phyloP scores from a whole-genome alignment of 2,113 vertebrate species.

The Chloebia gouldiae region DNA sequence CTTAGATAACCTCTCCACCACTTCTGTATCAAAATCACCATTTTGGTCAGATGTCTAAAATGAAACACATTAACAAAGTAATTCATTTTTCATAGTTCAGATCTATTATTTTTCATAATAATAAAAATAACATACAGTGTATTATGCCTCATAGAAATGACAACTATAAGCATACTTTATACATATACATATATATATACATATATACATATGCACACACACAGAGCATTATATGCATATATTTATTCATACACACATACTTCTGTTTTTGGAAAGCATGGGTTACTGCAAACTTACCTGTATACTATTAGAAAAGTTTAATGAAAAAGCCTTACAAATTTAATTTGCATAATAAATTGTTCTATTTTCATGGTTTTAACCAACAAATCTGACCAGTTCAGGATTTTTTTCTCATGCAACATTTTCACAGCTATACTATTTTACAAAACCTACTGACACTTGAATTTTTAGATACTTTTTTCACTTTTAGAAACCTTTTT shows the following conservation, averaged over 20 bases:
- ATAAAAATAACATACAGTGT: background rate
- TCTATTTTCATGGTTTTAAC: background rate
- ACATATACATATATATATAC: background rate
- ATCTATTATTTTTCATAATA: background rate
- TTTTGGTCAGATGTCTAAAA: slow-evolving; percentile 82
- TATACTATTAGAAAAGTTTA: background rate
- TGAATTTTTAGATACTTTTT: background rate
- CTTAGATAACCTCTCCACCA: slow-evolving; percentile 86
- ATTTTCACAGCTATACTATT: background rate
- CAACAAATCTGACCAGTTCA: background rate
- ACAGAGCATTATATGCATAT: background rate
- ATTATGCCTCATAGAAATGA: background rate
- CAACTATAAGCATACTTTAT: background rate
- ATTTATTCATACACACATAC: background rate
- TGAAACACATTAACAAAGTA: slow-evolving; percentile 46
- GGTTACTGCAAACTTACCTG: background rate
- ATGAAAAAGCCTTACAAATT: background rate
- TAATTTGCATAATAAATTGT: background rate
- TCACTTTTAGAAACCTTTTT: background rate
- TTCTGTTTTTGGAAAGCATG: background rate
- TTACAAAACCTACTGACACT: background rate
- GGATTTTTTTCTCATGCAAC: background rate
- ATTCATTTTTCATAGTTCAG: background rate
- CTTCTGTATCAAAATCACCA: slow-evolving; percentile 84
- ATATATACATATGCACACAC: background rate